These are phyloP conservation scores for Pyrrhia umbra DNA, from an alignment of 2,888 invertebrate species.

Conservation along the genomic window DNA sequence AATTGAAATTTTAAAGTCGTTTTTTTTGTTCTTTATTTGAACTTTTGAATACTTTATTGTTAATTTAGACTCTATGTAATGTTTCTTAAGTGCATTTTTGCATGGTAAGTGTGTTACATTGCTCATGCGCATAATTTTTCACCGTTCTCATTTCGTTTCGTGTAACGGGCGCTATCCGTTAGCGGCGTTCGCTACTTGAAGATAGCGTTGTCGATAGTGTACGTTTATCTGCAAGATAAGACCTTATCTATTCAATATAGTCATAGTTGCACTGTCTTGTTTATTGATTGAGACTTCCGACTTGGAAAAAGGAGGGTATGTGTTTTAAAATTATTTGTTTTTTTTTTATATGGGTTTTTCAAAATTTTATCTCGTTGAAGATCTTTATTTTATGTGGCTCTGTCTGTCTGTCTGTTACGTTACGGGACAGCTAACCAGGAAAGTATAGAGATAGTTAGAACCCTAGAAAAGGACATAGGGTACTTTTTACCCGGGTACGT, in stretches of 20 bases:
- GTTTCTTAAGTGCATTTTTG: constrained; percentile 19
- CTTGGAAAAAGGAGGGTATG: constrained; percentile 44
- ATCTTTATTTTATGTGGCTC: no score
- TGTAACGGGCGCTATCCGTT: constrained; percentile 54
- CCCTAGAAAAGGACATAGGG: no score
- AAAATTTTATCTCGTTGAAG: no score
- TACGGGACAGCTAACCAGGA: no score
- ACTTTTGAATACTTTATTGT: background rate
- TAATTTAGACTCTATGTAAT: background rate
- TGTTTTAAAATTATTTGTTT: constrained; percentile 7
- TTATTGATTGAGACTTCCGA: constrained; percentile 25
- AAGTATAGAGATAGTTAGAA: no score
- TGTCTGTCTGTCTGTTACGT: no score
- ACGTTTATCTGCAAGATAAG: constrained; percentile 59
- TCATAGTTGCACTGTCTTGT: constrained; percentile 34
- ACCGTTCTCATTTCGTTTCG: constrained; percentile 43
- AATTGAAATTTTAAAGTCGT: constrained; percentile 5
- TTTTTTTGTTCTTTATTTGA: constrained; percentile 31
- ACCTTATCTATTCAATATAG: constrained; percentile 47
- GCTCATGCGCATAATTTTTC: constrained; percentile 21
- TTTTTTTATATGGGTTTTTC: background rate
- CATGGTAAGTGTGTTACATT: constrained; percentile 11
- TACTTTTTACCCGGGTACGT: no score
- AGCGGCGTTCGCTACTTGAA: constrained; percentile 40
- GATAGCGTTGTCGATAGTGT: constrained; percentile 39